phyloP scores from a whole-genome alignment of 2,888 invertebrate genomes.

The Cecidostiba fungosa region DNA sequence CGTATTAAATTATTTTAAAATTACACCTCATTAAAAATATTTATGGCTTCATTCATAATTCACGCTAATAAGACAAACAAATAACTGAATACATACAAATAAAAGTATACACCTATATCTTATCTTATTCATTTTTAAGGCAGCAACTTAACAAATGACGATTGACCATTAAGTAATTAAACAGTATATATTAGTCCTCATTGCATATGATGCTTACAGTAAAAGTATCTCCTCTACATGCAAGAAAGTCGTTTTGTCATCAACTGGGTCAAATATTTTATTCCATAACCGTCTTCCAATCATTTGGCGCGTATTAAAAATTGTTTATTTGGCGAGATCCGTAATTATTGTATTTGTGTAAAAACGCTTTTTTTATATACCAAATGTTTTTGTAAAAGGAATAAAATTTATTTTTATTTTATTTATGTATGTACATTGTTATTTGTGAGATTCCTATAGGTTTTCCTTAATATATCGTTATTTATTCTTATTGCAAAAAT shows the following conservation, averaged over 20 bases:
- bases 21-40: neutral
- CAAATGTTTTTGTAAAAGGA: constrained; percentile 9
- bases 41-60: neutral
- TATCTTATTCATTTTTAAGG: constrained; percentile 19
- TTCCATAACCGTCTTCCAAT: neutral
- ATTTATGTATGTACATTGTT: neutral
- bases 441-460: neutral
- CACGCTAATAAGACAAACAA: neutral
- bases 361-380: neutral
- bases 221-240: neutral
- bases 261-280: neutral
- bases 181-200: neutral
- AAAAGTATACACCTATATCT: neutral
- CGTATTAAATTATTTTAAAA: neutral
- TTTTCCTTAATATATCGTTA: neutral
- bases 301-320: neutral
- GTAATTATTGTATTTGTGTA: neutral
- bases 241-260: constrained; percentile 9
- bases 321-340: neutral
- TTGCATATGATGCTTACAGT: neutral
- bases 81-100: neutral
- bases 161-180: constrained; percentile 25
- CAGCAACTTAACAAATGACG: constrained; percentile 3
- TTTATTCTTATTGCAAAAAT: neutral
- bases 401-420: constrained; percentile 5